Conservation (phyloP, 2,888 invertebrate species). For the Phania funesta region DNA sequence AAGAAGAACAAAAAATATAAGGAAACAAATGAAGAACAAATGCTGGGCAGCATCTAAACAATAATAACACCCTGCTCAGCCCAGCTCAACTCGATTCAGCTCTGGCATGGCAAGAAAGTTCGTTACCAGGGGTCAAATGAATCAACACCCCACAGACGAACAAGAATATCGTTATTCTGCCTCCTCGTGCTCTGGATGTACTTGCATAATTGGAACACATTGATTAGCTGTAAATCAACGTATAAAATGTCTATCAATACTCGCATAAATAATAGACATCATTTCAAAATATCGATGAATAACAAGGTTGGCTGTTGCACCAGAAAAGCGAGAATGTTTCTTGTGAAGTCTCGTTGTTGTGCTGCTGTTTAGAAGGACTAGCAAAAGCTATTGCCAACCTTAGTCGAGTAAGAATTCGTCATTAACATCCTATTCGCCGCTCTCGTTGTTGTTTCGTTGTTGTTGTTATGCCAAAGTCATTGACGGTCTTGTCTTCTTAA, state of each 20-base stretch:
- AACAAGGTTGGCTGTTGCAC: neutral
- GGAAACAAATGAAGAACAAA: conserved; percentile 37
- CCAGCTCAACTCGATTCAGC: neutral
- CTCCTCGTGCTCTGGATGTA: conserved; percentile 25
- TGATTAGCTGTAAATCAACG: conserved; percentile 71
- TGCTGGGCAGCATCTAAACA: conserved; percentile 45
- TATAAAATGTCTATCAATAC: conserved; percentile 64
- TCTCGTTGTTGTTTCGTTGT: neutral
- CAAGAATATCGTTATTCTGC: conserved; percentile 17
- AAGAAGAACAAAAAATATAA: neutral
- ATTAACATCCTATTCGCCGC: neutral
- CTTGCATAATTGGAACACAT: conserved; percentile 68
- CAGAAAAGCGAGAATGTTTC: neutral
- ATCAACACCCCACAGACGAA: conserved; percentile 50
- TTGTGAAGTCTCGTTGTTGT: neutral
- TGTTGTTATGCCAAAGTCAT: conserved; percentile 57
- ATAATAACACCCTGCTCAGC: conserved; percentile 1
- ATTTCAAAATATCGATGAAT: conserved; percentile 52
- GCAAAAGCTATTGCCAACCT: neutral
- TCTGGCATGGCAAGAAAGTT: neutral
- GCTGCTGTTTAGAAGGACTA: neutral
- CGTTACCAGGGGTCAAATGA: conserved; percentile 60
- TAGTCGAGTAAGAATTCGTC: conserved; percentile 1
- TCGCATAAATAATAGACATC: conserved; percentile 24
- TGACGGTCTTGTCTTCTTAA: conserved; percentile 66